Evolutionary conservation across 2,797 vertebrate genomes (phyloP).

Genomic region (Spinus pinus): DNA sequence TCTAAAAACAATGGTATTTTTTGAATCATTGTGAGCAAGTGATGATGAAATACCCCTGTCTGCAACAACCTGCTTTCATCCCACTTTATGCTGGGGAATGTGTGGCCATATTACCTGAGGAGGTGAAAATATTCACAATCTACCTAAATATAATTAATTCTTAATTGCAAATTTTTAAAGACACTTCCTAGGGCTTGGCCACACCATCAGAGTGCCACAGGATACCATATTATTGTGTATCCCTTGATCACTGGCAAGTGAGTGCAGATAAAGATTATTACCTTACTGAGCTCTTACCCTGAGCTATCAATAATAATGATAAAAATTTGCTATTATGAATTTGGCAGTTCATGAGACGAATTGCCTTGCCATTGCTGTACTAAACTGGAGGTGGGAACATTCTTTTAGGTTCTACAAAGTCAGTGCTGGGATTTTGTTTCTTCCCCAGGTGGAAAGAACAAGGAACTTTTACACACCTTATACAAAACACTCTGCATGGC

Average conservation of each 20-base stretch:
- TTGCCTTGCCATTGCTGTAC: not conserved
- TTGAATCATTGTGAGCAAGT: not conserved
- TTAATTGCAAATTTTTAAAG: not conserved
- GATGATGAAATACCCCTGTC: not conserved
- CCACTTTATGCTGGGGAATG: not conserved
- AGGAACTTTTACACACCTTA: not conserved
- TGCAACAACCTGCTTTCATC: constrained; percentile 1
- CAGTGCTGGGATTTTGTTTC: not conserved
- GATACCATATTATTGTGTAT: not conserved
- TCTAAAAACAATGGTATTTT: not conserved
- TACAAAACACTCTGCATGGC: not conserved
- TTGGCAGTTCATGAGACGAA: not conserved
- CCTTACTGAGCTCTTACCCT: not conserved
- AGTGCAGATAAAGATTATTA: not conserved
- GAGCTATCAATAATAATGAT: not conserved
- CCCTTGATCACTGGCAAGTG: not conserved
- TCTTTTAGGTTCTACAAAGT: not conserved
- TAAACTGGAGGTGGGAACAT: not conserved
- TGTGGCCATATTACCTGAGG: not conserved
- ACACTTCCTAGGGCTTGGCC: not conserved
- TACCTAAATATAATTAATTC: not conserved
- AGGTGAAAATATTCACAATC: not conserved
- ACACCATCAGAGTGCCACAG: not conserved
- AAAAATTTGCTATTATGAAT: not conserved
- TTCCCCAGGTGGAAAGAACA: not conserved